A percentile compares a stretch with the other conserved stretches of the same genome.
These are phyloP conservation scores for Boloria euphrosyne DNA, from an alignment of 2,888 invertebrate species.

Conservation along the genomic window DNA sequence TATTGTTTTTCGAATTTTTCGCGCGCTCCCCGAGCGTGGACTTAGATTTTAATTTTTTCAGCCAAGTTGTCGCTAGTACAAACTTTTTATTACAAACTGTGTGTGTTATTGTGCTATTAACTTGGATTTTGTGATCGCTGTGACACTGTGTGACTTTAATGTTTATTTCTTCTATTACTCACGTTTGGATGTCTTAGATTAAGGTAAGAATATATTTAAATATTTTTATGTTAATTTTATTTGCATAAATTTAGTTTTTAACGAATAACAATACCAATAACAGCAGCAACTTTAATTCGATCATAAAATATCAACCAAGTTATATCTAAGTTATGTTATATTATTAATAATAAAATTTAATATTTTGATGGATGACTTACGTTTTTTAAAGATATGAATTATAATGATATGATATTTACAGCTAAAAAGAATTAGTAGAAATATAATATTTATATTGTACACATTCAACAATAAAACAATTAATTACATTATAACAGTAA, in stretches of 20 bases:
- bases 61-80: constrained; percentile 53
- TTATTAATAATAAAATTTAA: no score
- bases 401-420: no score
- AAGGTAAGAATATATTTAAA: constrained; percentile 61
- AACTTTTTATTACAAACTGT: constrained; percentile 51
- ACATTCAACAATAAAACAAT: no score
- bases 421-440: no score
- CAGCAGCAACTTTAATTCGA: no score
- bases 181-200: constrained; percentile 72
- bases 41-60: constrained; percentile 55
- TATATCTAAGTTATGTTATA: no score
- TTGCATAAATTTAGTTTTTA: constrained; percentile 3
- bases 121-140: constrained; percentile 56
- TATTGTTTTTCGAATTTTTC: constrained; percentile 55
- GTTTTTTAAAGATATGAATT: no score
- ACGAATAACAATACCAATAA: background rate
- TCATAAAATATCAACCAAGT: no score
- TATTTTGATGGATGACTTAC: no score
- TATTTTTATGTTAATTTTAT: constrained; percentile 20
- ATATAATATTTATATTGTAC: no score
- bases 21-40: constrained; percentile 47
- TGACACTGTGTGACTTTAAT: constrained; percentile 54
- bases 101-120: constrained; percentile 47
- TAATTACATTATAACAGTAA: no score
- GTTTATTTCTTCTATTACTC: constrained; percentile 49